phyloP scores from a whole-genome alignment of 1,140 invertebrate species.

The Adelges cooleyi region DNA sequence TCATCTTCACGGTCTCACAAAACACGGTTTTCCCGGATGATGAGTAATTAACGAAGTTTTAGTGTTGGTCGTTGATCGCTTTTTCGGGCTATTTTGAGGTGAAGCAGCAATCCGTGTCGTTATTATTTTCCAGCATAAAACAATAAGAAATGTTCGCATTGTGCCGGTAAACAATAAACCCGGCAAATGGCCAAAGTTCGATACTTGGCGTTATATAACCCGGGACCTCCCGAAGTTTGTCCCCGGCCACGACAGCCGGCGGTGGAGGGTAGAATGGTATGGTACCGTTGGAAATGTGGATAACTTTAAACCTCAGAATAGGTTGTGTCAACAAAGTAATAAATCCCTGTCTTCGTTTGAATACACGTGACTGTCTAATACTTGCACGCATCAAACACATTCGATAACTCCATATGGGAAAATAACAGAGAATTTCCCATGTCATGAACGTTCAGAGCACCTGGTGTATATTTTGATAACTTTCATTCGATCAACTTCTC shows the following conservation, averaged over 20 bases:
- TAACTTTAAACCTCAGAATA: background rate
- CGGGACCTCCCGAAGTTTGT: background rate
- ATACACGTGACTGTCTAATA: background rate
- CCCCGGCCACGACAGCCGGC: too few relatives aligned
- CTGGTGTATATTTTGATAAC: too few relatives aligned
- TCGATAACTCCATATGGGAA: too few relatives aligned
- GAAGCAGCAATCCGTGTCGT: background rate
- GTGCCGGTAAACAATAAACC: slow-evolving; percentile 26
- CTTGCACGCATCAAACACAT: too few relatives aligned
- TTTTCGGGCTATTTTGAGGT: too few relatives aligned
- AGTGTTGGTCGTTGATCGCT: background rate
- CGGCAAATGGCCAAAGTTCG: slow-evolving; percentile 18
- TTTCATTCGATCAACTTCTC: too few relatives aligned
- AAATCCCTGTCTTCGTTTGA: background rate
- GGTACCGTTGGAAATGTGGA: background rate
- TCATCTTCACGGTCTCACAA: too few relatives aligned
- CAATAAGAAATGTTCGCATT: slow-evolving; percentile 21
- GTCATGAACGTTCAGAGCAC: too few relatives aligned
- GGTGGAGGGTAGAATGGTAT: too few relatives aligned
- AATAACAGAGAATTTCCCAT: too few relatives aligned
- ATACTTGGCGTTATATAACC: slow-evolving; percentile 12
- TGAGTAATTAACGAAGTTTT: slow-evolving; percentile 26
- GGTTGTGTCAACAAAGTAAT: background rate
- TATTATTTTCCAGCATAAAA: slow-evolving; percentile 21
- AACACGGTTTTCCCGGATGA: too few relatives aligned